These are phyloP conservation scores for Eupithecia pulchellata DNA, from an alignment of 2,888 invertebrate genomes.

Conservation along the genomic window DNA sequence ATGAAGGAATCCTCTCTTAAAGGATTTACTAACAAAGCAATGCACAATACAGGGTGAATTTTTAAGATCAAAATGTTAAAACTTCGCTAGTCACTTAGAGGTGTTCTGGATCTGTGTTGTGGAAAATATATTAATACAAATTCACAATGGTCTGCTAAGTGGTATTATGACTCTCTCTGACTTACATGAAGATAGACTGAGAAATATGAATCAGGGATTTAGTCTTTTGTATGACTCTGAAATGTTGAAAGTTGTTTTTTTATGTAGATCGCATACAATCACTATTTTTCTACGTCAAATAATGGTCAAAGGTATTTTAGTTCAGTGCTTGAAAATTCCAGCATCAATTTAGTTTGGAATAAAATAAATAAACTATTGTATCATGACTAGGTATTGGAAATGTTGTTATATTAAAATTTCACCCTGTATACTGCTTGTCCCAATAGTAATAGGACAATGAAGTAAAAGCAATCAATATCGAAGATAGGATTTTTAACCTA, in stretches of 20 bases:
- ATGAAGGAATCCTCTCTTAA: not conserved
- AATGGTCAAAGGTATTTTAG: not conserved
- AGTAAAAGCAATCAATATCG: constrained; percentile 1
- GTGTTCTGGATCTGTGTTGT: not conserved
- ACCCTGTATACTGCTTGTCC: not conserved
- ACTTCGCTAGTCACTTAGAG: not conserved
- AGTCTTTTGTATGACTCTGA: not conserved
- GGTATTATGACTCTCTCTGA: too few species aligned
- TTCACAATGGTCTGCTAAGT: too few species aligned
- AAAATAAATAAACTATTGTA: not conserved
- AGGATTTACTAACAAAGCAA: constrained; percentile 1
- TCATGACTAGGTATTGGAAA: not conserved
- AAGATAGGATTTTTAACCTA: not conserved
- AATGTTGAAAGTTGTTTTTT: not conserved
- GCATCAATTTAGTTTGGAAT: not conserved
- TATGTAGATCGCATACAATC: not conserved
- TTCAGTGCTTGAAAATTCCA: not conserved
- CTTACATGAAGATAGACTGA: too few species aligned
- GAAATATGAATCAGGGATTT: too few species aligned
- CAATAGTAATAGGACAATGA: not conserved
- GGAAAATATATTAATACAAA: not conserved
- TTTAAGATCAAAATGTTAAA: not conserved
- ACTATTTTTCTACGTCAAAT: not conserved
- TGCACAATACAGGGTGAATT: constrained; percentile 8
- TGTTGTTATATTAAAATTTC: not conserved